Evolutionary conservation across 2,888 invertebrate species (phyloP).

Genomic region (Coenonympha glycerion): DNA sequence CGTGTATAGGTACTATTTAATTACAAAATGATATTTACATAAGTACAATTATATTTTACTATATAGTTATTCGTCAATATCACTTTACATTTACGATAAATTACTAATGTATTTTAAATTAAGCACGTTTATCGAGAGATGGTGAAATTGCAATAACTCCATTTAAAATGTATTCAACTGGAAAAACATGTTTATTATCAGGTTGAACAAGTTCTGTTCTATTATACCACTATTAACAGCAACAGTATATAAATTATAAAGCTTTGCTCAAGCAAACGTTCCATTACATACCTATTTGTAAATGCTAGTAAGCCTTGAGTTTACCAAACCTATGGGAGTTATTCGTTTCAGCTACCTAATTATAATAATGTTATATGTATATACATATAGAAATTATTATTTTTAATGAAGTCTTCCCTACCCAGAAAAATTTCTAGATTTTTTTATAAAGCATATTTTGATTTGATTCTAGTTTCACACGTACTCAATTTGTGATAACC

Average conservation of each 20-base stretch:
- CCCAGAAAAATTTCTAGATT: no score
- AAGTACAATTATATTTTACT: no score
- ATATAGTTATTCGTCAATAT: neutral
- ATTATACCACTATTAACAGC: constrained; percentile 11
- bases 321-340: neutral
- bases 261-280: constrained; percentile 10
- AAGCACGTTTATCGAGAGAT: neutral
- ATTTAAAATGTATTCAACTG: constrained; percentile 17
- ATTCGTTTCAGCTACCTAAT: neutral
- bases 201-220: constrained; percentile 13
- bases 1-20: no score
- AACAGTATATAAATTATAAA: neutral
- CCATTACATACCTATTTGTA: constrained; percentile 3
- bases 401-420: no score
- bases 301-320: constrained; percentile 1
- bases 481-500: no score
- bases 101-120: neutral
- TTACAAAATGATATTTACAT: neutral
- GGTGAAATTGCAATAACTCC: constrained; percentile 11
- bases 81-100: neutral
- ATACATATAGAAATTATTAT: no score
- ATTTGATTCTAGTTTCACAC: no score
- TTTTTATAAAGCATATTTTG: no score
- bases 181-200: constrained; percentile 18
- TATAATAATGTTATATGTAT: no score